Percentiles rank a stretch among this genome's conserved stretches.
These are phyloP conservation scores for Zeuzera pyrina DNA, from an alignment of 2,888 invertebrate species.

Conservation along the genomic window DNA sequence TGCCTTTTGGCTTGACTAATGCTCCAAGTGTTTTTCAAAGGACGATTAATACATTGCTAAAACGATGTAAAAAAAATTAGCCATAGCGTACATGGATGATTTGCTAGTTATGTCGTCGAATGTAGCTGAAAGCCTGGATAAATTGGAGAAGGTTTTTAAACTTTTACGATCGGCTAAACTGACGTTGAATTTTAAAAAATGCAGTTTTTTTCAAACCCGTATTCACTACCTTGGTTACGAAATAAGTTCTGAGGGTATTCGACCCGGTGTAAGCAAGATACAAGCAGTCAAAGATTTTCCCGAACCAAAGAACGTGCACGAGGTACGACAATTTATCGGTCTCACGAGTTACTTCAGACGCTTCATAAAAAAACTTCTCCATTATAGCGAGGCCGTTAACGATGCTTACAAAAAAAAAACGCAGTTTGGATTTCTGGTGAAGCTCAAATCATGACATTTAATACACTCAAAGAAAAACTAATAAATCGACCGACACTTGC, in stretches of 20 bases:
- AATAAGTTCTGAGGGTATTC: constrained; percentile 13
- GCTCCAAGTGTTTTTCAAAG: constrained; percentile 20
- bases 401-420: constrained; percentile 7
- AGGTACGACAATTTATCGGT: constrained; percentile 14
- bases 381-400: constrained; percentile 10
- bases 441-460: constrained; percentile 15
- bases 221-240: constrained; percentile 11
- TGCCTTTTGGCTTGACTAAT: constrained; percentile 22
- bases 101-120: not conserved
- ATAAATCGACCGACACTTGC: constrained; percentile 15
- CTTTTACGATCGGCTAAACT: not conserved
- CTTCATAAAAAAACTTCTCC: constrained; percentile 7
- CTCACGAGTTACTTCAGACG: constrained; percentile 8
- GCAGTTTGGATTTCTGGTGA: constrained; percentile 15
- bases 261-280: constrained; percentile 11
- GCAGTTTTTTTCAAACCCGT: constrained; percentile 8
- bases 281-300: constrained; percentile 13
- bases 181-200: constrained; percentile 6
- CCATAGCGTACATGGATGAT: constrained; percentile 13
- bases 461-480: constrained; percentile 15
- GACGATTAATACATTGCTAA: constrained; percentile 18
- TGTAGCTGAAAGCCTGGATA: not conserved
- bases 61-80: not conserved
- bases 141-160: not conserved
- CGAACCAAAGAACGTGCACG: constrained; percentile 9